phyloP scores from a whole-genome alignment of 2,888 invertebrate species.

The Eudemis profundana region DNA sequence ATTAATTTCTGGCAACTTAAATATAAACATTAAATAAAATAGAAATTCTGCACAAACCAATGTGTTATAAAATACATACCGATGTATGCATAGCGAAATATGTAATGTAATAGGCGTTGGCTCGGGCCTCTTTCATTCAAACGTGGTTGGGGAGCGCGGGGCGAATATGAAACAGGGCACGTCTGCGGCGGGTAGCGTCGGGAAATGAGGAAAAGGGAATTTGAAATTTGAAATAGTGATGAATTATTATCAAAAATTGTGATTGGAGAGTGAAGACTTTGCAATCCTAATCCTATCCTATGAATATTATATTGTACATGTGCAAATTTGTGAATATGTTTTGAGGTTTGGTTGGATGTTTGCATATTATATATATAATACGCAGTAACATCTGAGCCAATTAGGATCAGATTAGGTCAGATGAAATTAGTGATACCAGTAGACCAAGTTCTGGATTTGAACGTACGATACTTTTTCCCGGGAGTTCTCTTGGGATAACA shows the following conservation, averaged over 20 bases:
- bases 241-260: background rate
- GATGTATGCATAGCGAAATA: slow-evolving; percentile 21
- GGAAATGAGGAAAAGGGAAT: slow-evolving; percentile 56
- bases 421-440: no score
- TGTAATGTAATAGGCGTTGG: slow-evolving; percentile 62
- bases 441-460: no score
- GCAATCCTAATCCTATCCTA: no score
- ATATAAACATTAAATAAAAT: slow-evolving; percentile 13
- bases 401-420: no score
- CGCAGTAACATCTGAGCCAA: no score
- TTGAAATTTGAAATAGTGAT: slow-evolving; percentile 1
- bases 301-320: no score
- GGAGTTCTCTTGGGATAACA: no score
- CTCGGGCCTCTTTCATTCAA: slow-evolving; percentile 75
- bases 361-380: no score
- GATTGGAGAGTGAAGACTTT: no score
- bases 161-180: slow-evolving; percentile 72
- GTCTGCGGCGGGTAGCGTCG: slow-evolving; percentile 55
- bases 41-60: background rate
- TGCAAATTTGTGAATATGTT: no score
- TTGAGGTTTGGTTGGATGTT: no score
- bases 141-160: slow-evolving; percentile 68
- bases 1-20: background rate
- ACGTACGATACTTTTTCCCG: no score
- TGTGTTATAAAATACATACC: background rate